Conservation (phyloP, 2,888 invertebrate genomes). For the Caenorhabditis sp. region DNA sequence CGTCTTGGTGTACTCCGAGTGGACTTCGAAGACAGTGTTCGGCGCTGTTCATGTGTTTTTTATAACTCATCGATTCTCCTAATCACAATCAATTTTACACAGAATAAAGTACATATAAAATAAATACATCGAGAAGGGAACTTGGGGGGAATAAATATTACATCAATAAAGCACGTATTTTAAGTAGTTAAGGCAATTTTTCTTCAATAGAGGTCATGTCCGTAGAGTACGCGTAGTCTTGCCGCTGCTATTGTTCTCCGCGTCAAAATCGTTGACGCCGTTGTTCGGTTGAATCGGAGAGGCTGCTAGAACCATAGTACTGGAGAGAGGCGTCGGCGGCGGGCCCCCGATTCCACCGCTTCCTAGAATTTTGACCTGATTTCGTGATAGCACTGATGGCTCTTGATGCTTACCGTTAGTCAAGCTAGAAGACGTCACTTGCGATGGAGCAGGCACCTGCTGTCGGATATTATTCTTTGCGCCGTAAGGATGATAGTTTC, state of each 20-base stretch:
- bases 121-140: neutral
- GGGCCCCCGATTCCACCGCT: slow-evolving; percentile 66
- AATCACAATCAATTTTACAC: slow-evolving; percentile 7
- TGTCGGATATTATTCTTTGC: slow-evolving; percentile 16
- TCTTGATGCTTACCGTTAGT: slow-evolving; percentile 48
- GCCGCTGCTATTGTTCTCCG: slow-evolving; percentile 14
- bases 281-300: slow-evolving; percentile 67
- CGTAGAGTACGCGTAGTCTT: neutral
- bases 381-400: neutral
- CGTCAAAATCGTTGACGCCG: slow-evolving; percentile 27
- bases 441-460: slow-evolving; percentile 40
- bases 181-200: slow-evolving; percentile 23
- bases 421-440: slow-evolving; percentile 59
- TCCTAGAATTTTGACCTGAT: slow-evolving; percentile 47
- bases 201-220: neutral
- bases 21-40: slow-evolving; percentile 42
- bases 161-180: slow-evolving; percentile 36
- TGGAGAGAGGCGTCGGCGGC: slow-evolving; percentile 66
- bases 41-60: slow-evolving; percentile 42
- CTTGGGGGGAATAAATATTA: neutral
- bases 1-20: slow-evolving; percentile 28
- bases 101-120: slow-evolving; percentile 4
- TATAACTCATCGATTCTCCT: slow-evolving; percentile 42
- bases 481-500: slow-evolving; percentile 48
- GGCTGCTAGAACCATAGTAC: slow-evolving; percentile 60